Conservation (phyloP, 2,797 vertebrate species). For the Carduelis carduelis region DNA sequence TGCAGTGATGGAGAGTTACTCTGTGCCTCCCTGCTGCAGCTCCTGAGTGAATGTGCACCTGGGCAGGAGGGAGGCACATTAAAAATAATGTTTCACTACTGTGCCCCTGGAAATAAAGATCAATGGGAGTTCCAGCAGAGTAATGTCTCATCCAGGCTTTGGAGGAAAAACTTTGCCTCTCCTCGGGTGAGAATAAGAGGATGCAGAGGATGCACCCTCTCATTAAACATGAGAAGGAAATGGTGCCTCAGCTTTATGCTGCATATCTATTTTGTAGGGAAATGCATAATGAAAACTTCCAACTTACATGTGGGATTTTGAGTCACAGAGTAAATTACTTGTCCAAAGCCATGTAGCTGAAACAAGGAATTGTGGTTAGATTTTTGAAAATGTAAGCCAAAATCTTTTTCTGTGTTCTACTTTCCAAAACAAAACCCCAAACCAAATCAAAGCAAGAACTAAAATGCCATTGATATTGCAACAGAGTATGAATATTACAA, state of each 20-base stretch:
- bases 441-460: background rate
- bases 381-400: background rate
- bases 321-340: background rate
- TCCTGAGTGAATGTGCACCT: background rate
- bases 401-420: background rate
- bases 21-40: background rate
- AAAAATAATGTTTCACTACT: background rate
- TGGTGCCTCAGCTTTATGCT: background rate
- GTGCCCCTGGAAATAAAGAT: background rate
- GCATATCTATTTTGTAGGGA: background rate
- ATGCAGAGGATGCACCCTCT: background rate
- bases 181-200: background rate
- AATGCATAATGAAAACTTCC: background rate
- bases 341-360: background rate
- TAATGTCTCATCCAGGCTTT: background rate
- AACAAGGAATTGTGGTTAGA: background rate
- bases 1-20: background rate
- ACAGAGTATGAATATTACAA: background rate
- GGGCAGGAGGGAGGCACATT: background rate
- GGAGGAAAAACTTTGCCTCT: accelerated
- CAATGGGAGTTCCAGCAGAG: background rate
- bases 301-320: background rate
- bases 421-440: background rate
- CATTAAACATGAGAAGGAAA: background rate
- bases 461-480: background rate